These are phyloP conservation scores for Drosophila pseudoobscura DNA, from an alignment of 1,140 invertebrate genomes.

Conservation along the genomic window DNA sequence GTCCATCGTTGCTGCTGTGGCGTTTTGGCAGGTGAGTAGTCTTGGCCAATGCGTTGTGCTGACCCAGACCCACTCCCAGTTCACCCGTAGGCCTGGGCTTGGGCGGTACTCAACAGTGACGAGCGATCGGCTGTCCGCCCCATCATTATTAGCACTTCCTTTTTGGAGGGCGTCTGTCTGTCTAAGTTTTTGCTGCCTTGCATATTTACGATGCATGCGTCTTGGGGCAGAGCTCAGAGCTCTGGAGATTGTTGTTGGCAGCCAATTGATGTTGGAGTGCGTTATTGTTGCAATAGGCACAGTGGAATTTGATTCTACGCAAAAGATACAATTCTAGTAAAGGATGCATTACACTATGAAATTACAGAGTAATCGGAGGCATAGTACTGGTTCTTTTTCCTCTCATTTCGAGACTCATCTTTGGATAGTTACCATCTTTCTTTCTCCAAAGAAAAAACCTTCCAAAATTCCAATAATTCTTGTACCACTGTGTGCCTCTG, in stretches of 20 bases:
- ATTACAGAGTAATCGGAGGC: too few species aligned
- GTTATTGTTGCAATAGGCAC: conserved; percentile 54
- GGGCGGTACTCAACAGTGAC: conserved; percentile 59
- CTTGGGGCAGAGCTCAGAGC: conserved; percentile 51
- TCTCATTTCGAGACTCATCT: too few species aligned
- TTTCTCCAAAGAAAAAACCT: too few species aligned
- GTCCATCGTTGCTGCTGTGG: conserved; percentile 23
- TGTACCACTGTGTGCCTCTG: conserved; percentile 43
- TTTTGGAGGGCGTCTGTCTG: conserved; percentile 75
- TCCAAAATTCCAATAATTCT: background rate
- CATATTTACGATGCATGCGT: conserved; percentile 79
- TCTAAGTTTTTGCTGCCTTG: conserved; percentile 79
- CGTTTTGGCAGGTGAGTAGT: conserved; percentile 69
- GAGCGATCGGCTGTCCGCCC: conserved; percentile 55
- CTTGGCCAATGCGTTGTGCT: conserved; percentile 39
- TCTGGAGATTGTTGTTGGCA: conserved; percentile 60
- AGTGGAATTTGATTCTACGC: conserved; percentile 22
- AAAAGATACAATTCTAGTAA: background rate
- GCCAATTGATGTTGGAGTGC: conserved; percentile 67
- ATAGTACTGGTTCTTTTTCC: too few species aligned
- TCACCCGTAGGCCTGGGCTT: conserved; percentile 37
- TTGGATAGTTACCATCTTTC: too few species aligned
- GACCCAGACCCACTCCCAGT: conserved; percentile 36
- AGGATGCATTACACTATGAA: too few species aligned
- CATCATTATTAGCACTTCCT: conserved; percentile 78